Conservation (phyloP, 2,797 vertebrate genomes). For the Lepus townsendii region DNA sequence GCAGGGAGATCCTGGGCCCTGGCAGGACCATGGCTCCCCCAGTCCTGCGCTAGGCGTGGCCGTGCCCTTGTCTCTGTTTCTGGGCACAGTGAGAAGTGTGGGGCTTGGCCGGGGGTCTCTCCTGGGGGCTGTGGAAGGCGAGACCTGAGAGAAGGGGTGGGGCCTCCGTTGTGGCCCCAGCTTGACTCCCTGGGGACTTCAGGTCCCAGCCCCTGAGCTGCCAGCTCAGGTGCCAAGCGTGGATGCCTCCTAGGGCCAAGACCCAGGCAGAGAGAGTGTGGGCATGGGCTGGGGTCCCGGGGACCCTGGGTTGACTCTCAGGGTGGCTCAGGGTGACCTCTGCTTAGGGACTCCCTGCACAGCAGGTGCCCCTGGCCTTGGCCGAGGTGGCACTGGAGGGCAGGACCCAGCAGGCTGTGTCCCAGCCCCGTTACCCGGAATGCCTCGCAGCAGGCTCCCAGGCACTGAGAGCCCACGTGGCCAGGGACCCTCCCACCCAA, state of each 20-base stretch:
- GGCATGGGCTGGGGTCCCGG: not conserved
- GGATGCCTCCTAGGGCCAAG: not conserved
- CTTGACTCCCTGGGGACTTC: not conserved
- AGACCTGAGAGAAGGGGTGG: not conserved
- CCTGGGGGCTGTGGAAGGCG: not conserved
- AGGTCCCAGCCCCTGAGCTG: too few relatives aligned
- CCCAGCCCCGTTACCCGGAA: not conserved
- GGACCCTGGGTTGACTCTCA: not conserved
- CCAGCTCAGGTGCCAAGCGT: not conserved
- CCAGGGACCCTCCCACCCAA: rapidly evolving
- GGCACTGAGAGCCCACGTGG: not conserved
- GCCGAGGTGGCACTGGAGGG: too few relatives aligned
- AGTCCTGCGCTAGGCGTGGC: not conserved
- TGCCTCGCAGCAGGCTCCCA: not conserved
- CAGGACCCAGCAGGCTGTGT: not conserved
- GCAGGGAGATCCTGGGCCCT: not conserved
- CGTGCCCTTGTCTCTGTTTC: not conserved
- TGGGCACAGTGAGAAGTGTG: not conserved
- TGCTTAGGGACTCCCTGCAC: not conserved
- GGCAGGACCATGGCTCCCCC: not conserved
- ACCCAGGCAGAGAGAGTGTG: not conserved
- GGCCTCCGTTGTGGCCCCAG: rapidly evolving
- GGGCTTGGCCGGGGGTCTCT: not conserved
- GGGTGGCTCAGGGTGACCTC: not conserved
- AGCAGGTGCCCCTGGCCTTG: not conserved